These are phyloP conservation scores for Gambusia yucatana DNA, from an alignment of 2,797 vertebrate genomes.

Conservation along the genomic window DNA sequence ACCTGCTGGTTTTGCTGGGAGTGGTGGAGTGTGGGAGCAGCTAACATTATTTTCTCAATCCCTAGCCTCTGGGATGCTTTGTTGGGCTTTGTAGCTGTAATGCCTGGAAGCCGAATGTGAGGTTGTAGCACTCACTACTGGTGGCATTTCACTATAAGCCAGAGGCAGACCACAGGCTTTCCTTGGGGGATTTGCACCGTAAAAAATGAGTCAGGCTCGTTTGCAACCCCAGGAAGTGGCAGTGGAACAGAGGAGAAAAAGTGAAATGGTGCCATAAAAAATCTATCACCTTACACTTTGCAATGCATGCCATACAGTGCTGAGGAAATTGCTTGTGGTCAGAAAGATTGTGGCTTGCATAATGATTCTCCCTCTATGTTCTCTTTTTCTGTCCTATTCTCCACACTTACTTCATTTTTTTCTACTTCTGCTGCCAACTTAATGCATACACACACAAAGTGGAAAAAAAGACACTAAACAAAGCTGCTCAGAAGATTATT, in stretches of 20 bases:
- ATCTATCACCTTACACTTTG: constrained; percentile 65
- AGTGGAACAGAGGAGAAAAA: constrained; percentile 59
- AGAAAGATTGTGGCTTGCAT: constrained; percentile 49
- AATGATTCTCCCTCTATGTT: constrained; percentile 24
- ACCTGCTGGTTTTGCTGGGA: constrained; percentile 39
- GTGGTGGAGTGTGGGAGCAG: constrained; percentile 39
- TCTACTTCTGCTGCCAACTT: not conserved
- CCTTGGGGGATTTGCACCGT: constrained; percentile 68
- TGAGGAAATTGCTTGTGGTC: constrained; percentile 60
- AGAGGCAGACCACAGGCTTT: constrained; percentile 71
- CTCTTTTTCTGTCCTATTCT: constrained; percentile 12
- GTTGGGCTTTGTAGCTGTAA: constrained; percentile 68
- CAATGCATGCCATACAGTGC: constrained; percentile 53
- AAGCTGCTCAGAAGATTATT: constrained; percentile 25
- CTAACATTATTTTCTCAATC: constrained; percentile 68
- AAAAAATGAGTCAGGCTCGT: constrained; percentile 58
- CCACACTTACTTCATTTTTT: constrained; percentile 8
- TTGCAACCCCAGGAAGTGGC: constrained; percentile 64
- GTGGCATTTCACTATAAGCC: constrained; percentile 74
- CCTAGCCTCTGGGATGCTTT: constrained; percentile 63
- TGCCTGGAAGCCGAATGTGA: constrained; percentile 67
- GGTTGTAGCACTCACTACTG: constrained; percentile 70
- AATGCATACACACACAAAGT: constrained; percentile 4
- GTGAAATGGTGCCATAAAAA: constrained; percentile 57
- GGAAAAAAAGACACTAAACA: constrained; percentile 4